Evolutionary conservation across 2,888 invertebrate species (phyloP), one percentile per base, ranked within the genome.

Genomic region (Cyclophora albipunctata): DNA sequence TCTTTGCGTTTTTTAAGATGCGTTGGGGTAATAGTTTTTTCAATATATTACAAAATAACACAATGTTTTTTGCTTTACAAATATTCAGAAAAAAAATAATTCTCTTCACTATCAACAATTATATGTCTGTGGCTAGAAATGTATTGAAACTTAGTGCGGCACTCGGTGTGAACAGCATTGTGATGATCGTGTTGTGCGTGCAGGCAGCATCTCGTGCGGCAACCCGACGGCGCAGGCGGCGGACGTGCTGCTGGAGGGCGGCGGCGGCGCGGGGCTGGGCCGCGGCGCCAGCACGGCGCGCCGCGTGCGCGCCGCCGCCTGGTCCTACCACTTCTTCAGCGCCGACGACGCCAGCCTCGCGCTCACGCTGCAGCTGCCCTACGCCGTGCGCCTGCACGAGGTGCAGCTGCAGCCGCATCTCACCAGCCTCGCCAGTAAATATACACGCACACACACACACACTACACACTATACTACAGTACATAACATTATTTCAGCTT

Each of bases 271-370:
- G 52, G 92, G 54, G 42, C 58, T 70, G 58, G 66, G 58, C 54
- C 94, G 95, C 73, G 92, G 94, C 48, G 91, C 93, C 2, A 91
- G 91, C 59, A 93, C 95, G 0, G 94, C 96, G 3, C 90, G 96
- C 43, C 90, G 98, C 42, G 95, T 96, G 34, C 91, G 97, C 53
- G 95, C 96, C 2, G 95, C 98, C 3, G 94, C 97, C n/a, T 98
- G 98, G 98, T 95, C 95, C 37, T 97, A 98, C 84, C 96, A 98
- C 87, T 98, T 97, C 87, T 97, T 96, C 85, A 95, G 96, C 37
- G 96, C 83, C 2, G 96, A 87, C 68, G 87, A 97, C 82, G 94
- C 94, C 42, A 96, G 95, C 85, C 94, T 98, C 0, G 97, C 98
- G 77, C 90, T 98, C 45, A 94, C 94, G 3, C 91, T 98, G 48